These are phyloP conservation scores for Ramphastos sulfuratus DNA, from an alignment of 2,113 vertebrate genomes.

Conservation along the genomic window DNA sequence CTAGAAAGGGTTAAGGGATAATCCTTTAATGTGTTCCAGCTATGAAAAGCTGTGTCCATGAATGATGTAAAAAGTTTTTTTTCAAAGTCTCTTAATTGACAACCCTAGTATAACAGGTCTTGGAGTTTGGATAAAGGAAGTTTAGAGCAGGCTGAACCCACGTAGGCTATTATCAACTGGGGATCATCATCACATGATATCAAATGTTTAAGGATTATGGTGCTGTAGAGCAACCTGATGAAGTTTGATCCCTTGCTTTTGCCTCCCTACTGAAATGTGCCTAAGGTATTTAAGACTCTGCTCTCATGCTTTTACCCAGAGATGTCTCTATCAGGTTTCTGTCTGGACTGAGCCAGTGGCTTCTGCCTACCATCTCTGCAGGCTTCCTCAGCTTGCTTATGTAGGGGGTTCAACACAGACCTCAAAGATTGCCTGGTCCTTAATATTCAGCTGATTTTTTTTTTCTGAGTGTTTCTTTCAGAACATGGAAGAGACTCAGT, in stretches of 20 bases:
- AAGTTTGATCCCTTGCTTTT: background rate
- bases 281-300: background rate
- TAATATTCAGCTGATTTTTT: background rate
- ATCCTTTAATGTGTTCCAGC: background rate
- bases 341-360: background rate
- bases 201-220: background rate
- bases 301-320: background rate
- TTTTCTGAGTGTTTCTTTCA: background rate
- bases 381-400: background rate
- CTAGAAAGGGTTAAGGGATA: background rate
- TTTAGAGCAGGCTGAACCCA: background rate
- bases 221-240: background rate
- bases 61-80: background rate
- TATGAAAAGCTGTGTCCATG: background rate
- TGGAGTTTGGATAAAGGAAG: background rate
- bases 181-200: accelerated
- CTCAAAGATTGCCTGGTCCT: background rate
- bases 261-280: background rate
- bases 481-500: background rate
- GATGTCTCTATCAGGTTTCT: background rate
- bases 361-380: background rate
- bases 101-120: background rate
- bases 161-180: background rate
- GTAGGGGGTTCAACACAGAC: background rate
- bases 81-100: background rate